Percentiles rank a stretch among this genome's conserved stretches.
Evolutionary conservation across 2,888 invertebrate genomes (phyloP).

Genomic region (Neocrepidodera transversa): DNA sequence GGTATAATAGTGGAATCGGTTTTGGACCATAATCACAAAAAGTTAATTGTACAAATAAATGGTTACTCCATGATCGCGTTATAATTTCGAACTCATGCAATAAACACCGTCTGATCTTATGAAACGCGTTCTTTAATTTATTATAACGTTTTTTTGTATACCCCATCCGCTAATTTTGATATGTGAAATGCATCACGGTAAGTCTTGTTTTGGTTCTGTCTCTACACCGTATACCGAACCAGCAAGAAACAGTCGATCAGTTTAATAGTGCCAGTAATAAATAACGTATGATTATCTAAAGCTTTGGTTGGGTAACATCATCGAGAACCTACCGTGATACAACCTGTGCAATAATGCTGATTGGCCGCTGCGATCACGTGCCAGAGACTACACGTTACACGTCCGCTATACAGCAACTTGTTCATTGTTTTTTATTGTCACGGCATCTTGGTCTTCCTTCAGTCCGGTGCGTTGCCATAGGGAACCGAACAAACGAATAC

Average conservation of each 20-base stretch:
- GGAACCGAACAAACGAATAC: constrained; percentile 37
- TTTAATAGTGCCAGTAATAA: background rate
- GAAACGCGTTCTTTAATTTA: too few species aligned
- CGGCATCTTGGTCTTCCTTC: constrained; percentile 29
- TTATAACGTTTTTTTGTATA: too few species aligned
- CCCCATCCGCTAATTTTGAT: background rate
- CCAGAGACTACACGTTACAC: constrained; percentile 41
- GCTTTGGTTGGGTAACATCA: background rate
- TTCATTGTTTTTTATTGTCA: constrained; percentile 48
- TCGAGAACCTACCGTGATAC: constrained; percentile 11
- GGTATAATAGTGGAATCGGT: too few species aligned
- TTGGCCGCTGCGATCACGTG: constrained; percentile 48
- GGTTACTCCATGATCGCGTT: too few species aligned
- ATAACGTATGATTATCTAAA: background rate
- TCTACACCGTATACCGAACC: constrained; percentile 25
- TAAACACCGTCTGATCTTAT: too few species aligned
- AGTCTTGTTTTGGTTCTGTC: background rate
- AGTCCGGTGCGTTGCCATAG: constrained; percentile 41
- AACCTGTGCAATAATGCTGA: constrained; percentile 36
- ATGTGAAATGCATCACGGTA: constrained; percentile 27
- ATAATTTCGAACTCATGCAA: too few species aligned
- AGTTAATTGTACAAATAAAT: too few species aligned
- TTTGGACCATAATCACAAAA: too few species aligned
- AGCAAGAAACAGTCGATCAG: background rate
- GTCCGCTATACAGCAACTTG: constrained; percentile 44